These are phyloP conservation scores for Aphodius granarius DNA, from an alignment of 2,888 invertebrate species.

Conservation along the genomic window DNA sequence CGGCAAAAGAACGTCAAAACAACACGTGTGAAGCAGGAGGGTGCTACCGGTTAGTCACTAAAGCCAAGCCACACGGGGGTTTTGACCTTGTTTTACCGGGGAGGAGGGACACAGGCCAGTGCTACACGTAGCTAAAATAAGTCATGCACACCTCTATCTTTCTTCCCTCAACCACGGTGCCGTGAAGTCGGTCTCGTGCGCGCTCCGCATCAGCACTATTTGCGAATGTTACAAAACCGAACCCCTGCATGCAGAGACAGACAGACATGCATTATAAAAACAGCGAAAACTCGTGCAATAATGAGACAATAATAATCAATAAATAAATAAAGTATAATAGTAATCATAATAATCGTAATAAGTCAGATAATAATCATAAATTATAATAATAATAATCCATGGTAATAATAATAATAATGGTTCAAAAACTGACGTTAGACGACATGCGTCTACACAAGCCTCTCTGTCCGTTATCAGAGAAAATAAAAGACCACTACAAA, in stretches of 20 bases:
- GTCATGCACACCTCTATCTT: constrained; percentile 99
- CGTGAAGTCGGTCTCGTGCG: constrained; percentile 99
- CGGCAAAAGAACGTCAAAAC: constrained; percentile 57
- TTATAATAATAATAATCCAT: neutral
- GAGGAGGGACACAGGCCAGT: constrained; percentile 55
- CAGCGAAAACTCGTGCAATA: constrained; percentile 78
- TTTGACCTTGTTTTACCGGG: constrained; percentile 57
- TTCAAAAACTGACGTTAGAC: constrained; percentile 54
- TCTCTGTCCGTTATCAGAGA: constrained; percentile 44
- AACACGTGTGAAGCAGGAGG: constrained; percentile 55
- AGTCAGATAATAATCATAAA: neutral
- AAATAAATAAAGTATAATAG: constrained; percentile 4
- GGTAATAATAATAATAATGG: neutral
- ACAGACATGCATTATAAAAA: constrained; percentile 86
- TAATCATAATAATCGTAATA: constrained; percentile 9
- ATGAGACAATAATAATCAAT: constrained; percentile 16
- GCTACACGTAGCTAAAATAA: constrained; percentile 67
- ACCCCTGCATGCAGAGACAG: constrained; percentile 99
- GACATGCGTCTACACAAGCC: constrained; percentile 52
- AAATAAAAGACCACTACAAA: constrained; percentile 37
- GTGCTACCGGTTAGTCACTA: constrained; percentile 56
- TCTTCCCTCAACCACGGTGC: constrained; percentile 99
- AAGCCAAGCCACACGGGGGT: constrained; percentile 57
- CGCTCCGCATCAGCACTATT: constrained; percentile 99
- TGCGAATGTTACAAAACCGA: constrained; percentile 99